A percentile compares a stretch with the other conserved stretches of the same genome.
Evolutionary conservation across 2,113 vertebrate genomes (phyloP).

Genomic region (Struthio camelus): DNA sequence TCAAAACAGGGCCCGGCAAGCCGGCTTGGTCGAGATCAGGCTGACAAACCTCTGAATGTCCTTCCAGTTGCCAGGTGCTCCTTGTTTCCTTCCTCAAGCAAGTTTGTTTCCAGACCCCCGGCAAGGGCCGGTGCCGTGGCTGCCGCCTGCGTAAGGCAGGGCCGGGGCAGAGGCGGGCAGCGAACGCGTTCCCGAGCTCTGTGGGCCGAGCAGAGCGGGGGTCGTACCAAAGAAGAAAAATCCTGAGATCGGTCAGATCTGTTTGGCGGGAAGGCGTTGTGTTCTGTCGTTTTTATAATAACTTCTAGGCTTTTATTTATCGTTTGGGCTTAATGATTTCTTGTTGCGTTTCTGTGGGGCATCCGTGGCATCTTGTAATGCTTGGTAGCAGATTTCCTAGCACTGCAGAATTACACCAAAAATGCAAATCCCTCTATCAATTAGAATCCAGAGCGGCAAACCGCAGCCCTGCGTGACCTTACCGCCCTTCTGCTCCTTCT

Average conservation of each 20-base stretch:
- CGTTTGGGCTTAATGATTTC: constrained; percentile 64
- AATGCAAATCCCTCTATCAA: constrained; percentile 45
- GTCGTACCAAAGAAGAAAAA: constrained; percentile 44
- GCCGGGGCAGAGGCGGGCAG: not conserved
- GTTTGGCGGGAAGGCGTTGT: constrained; percentile 43
- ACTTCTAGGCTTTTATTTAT: constrained; percentile 68
- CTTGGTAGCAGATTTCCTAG: constrained; percentile 38
- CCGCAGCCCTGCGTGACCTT: not conserved
- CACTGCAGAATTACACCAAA: constrained; percentile 1
- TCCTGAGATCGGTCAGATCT: constrained; percentile 31
- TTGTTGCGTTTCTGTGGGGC: constrained; percentile 16
- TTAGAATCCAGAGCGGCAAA: constrained; percentile 1
- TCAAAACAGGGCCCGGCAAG: not conserved
- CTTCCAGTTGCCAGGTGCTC: no score
- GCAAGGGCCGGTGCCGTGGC: not conserved
- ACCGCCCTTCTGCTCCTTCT: not conserved
- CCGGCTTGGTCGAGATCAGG: not conserved
- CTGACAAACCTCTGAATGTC: no score
- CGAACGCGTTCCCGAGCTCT: constrained; percentile 26
- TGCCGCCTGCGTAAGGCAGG: not conserved
- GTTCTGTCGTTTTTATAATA: constrained; percentile 65
- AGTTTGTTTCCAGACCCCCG: not conserved
- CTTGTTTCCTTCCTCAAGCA: not conserved
- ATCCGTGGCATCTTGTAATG: constrained; percentile 41
- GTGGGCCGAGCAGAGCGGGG: constrained; percentile 28